phyloP scores from a whole-genome alignment of 2,113 vertebrate species.

The Laticauda colubrina region DNA sequence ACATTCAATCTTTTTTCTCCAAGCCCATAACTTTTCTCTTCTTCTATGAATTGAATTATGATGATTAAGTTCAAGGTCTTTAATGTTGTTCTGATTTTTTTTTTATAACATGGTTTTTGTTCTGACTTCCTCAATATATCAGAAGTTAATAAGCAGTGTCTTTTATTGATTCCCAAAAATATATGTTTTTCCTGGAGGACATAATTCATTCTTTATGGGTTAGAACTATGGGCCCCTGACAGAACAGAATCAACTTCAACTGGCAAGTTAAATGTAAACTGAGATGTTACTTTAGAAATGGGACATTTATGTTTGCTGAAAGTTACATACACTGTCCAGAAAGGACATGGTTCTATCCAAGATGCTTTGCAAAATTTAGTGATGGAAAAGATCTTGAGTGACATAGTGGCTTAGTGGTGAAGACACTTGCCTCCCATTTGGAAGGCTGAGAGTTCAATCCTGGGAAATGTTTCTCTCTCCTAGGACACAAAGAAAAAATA shows the following conservation, averaged over 20 bases:
- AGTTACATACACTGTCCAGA: not conserved
- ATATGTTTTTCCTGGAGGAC: not conserved
- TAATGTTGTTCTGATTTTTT: not conserved
- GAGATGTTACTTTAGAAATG: not conserved
- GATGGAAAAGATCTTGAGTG: not conserved
- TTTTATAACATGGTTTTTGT: slow-evolving; percentile 8
- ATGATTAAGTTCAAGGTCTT: slow-evolving; percentile 30
- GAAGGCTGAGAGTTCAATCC: not conserved
- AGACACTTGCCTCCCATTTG: not conserved
- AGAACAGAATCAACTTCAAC: not conserved
- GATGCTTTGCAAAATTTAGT: not conserved
- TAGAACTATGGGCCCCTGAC: not conserved
- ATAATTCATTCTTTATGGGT: slow-evolving; percentile 25
- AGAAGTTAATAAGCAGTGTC: slow-evolving; percentile 9
- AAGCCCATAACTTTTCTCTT: not conserved
- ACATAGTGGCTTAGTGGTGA: not conserved
- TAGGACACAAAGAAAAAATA: no score
- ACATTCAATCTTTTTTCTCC: slow-evolving; percentile 4
- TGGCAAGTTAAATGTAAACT: not conserved
- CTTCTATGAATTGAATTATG: slow-evolving; percentile 25
- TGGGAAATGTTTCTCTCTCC: no score
- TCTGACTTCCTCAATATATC: slow-evolving; percentile 5
- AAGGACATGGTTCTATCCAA: not conserved
- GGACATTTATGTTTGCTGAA: not conserved
- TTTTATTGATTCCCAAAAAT: slow-evolving; percentile 19